phyloP scores from a whole-genome alignment of 2,888 invertebrate genomes.

The Pammene fasciana region DNA sequence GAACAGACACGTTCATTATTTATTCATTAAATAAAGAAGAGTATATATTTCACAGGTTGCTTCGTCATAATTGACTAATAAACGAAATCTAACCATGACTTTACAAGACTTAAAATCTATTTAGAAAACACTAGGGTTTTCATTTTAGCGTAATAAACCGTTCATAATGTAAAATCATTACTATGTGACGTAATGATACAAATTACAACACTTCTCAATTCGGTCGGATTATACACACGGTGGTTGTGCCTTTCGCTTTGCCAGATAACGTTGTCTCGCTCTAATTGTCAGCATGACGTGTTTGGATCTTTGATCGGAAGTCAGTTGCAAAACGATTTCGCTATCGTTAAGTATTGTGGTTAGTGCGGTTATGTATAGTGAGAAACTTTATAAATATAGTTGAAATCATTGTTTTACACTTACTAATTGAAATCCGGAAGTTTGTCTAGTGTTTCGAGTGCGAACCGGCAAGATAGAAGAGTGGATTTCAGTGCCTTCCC shows the following conservation, averaged over 20 bases:
- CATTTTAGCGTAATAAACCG: slow-evolving; percentile 24
- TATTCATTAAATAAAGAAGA: neutral
- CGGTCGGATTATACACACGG: slow-evolving; percentile 41
- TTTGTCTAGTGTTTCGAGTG: slow-evolving; percentile 46
- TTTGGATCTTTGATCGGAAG: slow-evolving; percentile 66
- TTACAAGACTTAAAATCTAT: neutral
- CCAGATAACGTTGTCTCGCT: slow-evolving; percentile 56
- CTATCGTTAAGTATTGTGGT: slow-evolving; percentile 65
- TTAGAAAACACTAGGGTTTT: slow-evolving; percentile 21
- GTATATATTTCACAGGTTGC: neutral
- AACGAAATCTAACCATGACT: slow-evolving; percentile 21
- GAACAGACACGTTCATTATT: slow-evolving; percentile 1
- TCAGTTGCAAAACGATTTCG: slow-evolving; percentile 72
- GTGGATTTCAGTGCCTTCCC: slow-evolving; percentile 53
- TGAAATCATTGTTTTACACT: slow-evolving; percentile 50
- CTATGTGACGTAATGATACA: slow-evolving; percentile 15
- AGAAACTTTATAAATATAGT: slow-evolving; percentile 54
- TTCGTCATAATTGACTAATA: slow-evolving; percentile 1
- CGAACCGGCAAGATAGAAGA: slow-evolving; percentile 47
- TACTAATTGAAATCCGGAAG: slow-evolving; percentile 43
- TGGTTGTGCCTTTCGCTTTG: slow-evolving; percentile 49
- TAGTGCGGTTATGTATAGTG: slow-evolving; percentile 56
- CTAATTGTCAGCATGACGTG: slow-evolving; percentile 73
- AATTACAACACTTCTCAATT: slow-evolving; percentile 27
- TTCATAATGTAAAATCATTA: slow-evolving; percentile 26